phyloP scores from a whole-genome alignment of 2,113 vertebrate species.

The Phylloscopus whistleri region DNA sequence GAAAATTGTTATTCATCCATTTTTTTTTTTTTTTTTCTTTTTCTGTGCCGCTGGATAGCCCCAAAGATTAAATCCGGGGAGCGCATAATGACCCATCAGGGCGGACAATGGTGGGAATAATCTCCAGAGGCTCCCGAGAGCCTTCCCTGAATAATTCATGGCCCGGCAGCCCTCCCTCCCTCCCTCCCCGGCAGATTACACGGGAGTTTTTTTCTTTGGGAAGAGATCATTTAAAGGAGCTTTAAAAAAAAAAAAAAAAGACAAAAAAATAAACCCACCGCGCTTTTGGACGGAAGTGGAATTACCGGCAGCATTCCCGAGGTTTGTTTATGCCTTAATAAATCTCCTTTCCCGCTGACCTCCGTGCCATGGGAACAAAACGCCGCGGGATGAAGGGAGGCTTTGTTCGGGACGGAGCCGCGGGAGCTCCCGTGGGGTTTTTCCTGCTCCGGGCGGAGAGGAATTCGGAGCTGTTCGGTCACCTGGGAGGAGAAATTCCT shows the following conservation, averaged over 20 bases:
- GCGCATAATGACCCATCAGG: constrained; percentile 96
- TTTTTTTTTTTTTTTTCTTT: background rate
- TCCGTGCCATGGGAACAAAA: constrained; percentile 75
- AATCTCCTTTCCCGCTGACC: constrained; percentile 74
- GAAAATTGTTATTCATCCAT: constrained; percentile 84
- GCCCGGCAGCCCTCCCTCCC: constrained; percentile 69
- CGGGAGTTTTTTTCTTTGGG: constrained; percentile 86
- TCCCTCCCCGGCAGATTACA: constrained; percentile 79
- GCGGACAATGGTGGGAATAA: constrained; percentile 90
- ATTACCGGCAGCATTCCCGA: constrained; percentile 78
- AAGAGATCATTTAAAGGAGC: constrained; percentile 75
- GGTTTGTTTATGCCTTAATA: constrained; percentile 74
- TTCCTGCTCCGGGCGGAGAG: background rate
- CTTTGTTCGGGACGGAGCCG: background rate
- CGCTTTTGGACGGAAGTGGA: constrained; percentile 78
- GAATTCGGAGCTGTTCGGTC: accelerated
- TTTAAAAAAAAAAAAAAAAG: constrained; percentile 61
- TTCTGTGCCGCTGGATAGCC: constrained; percentile 73
- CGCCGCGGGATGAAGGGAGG: constrained; percentile 70
- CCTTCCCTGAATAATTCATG: constrained; percentile 94
- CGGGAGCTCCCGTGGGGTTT: background rate
- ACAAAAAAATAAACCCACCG: constrained; percentile 17
- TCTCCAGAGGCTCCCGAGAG: constrained; percentile 86
- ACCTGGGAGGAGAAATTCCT: background rate
- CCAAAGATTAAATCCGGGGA: constrained; percentile 91